Conservation (phyloP, 2,888 invertebrate genomes). For the Tipula helvola region DNA sequence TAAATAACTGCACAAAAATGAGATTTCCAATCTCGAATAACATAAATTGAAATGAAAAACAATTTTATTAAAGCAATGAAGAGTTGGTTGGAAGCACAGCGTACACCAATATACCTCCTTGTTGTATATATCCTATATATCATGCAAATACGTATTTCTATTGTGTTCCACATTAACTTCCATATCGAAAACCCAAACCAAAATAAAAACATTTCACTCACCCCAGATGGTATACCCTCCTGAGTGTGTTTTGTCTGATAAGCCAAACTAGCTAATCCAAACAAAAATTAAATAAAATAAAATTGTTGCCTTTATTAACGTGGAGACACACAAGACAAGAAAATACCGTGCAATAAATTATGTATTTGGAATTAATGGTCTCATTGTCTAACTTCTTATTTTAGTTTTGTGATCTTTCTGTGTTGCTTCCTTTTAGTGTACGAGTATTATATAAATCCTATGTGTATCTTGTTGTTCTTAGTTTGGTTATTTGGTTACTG, state of each 20-base stretch:
- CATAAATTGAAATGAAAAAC: slow-evolving; percentile 4
- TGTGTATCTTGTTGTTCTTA: not conserved
- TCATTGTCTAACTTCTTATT: not conserved
- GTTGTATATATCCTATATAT: not conserved
- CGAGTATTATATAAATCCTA: not conserved
- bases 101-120: not conserved
- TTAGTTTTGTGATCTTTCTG: not conserved
- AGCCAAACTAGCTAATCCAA: not conserved
- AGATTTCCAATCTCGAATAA: not conserved
- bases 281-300: not conserved
- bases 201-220: not conserved
- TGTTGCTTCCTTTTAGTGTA: not conserved
- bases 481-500: not conserved
- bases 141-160: not conserved
- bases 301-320: not conserved
- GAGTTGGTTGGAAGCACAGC: not conserved
- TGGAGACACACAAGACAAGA: not conserved
- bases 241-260: not conserved
- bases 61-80: not conserved
- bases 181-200: not conserved
- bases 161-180: not conserved
- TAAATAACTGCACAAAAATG: not conserved
- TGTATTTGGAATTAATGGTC: not conserved
- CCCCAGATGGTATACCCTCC: not conserved
- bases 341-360: not conserved